phyloP scores from a whole-genome alignment of 2,113 vertebrate genomes.

The Zosterops borbonicus region DNA sequence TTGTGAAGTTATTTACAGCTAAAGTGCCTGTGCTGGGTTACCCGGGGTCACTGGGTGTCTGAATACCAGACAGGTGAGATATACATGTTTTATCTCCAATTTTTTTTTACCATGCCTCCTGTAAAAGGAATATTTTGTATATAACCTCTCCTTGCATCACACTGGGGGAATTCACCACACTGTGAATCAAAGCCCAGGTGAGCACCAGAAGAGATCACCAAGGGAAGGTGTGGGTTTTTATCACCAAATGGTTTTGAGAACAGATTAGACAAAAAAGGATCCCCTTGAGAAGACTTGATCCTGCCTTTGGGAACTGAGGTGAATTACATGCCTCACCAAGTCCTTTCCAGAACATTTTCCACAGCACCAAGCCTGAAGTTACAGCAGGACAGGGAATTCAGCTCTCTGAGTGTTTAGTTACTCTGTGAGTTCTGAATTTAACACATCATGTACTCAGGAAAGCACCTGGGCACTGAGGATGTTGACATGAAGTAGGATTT shows the following conservation, averaged over 20 bases:
- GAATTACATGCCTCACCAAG: background rate
- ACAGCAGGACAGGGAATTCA: background rate
- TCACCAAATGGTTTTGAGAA: background rate
- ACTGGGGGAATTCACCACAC: background rate
- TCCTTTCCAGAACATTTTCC: background rate
- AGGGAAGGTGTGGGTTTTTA: background rate
- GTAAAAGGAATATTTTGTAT: conserved; percentile 23
- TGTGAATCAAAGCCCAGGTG: conserved; percentile 10
- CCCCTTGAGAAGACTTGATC: background rate
- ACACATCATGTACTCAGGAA: accelerated
- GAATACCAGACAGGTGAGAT: conserved; percentile 62
- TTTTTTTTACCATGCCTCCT: background rate
- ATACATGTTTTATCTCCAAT: background rate
- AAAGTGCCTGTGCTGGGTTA: background rate
- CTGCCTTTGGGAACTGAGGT: background rate
- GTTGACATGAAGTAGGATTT: background rate
- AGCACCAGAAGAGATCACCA: background rate
- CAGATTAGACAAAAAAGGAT: background rate
- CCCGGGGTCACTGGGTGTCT: conserved; percentile 22
- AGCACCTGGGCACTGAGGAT: background rate
- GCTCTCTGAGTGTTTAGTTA: background rate
- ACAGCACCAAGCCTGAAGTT: background rate
- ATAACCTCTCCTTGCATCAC: background rate
- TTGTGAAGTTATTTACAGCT: conserved; percentile 25
- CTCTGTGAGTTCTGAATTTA: background rate